Evolutionary conservation across 2,888 invertebrate genomes (phyloP).

Genomic region (Apotomis capreana): DNA sequence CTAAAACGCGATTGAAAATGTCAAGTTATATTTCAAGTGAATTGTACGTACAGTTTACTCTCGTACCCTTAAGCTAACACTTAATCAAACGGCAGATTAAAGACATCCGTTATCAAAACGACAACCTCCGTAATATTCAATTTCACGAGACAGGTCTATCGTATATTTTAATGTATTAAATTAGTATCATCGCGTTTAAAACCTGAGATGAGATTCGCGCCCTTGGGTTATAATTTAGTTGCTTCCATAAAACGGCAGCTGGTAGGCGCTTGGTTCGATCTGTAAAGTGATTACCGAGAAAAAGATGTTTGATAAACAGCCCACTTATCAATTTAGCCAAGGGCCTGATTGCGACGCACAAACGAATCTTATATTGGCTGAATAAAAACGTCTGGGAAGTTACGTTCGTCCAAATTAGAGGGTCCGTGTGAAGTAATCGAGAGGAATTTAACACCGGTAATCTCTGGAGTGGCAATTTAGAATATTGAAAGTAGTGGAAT

Average conservation of each 20-base stretch:
- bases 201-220: conserved; percentile 69
- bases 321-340: conserved; percentile 74
- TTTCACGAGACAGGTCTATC: conserved; percentile 37
- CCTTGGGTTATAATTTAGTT: conserved; percentile 72
- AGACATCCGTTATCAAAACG: conserved; percentile 35
- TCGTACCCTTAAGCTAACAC: conserved; percentile 26
- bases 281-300: conserved; percentile 70
- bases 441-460: conserved; percentile 21
- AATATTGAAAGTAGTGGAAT: not conserved
- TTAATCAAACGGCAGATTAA: conserved; percentile 36
- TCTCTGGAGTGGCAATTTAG: not conserved
- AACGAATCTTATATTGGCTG: conserved; percentile 7
- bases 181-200: conserved; percentile 52
- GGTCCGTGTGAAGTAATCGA: conserved; percentile 17
- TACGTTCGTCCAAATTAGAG: conserved; percentile 29
- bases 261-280: conserved; percentile 68
- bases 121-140: conserved; percentile 37
- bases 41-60: conserved; percentile 6
- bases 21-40: conserved; percentile 9
- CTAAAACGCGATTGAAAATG: not conserved
- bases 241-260: conserved; percentile 73
- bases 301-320: conserved; percentile 76
- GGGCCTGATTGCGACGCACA: conserved; percentile 54
- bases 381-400: conserved; percentile 28
- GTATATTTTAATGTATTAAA: conserved; percentile 39